Evolutionary conservation across 2,888 invertebrate genomes (phyloP).

Genomic region (Caradrina clavipalpis): DNA sequence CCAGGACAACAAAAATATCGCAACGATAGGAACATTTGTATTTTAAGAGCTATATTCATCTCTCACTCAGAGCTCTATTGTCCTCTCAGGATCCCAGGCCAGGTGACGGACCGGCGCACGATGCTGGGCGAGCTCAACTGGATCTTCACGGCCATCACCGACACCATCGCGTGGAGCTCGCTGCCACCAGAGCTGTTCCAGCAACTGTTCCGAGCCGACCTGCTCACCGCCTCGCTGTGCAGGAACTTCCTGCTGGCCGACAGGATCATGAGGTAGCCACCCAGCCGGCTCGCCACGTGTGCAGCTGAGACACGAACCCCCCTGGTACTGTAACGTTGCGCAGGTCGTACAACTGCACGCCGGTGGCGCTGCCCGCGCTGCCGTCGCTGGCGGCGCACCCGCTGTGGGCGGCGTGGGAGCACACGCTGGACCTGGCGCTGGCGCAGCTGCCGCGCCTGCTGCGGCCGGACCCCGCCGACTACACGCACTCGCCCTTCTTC

Average conservation of each 20-base stretch:
- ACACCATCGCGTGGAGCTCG: conserved; percentile 99
- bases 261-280: conserved; percentile 97
- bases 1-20: too few species aligned
- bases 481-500: conserved; percentile 97
- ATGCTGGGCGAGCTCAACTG: conserved; percentile 99
- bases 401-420: conserved; percentile 99
- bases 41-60: conserved; percentile 1
- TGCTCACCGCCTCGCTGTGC: conserved; percentile 99
- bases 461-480: conserved; percentile 89
- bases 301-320: too few species aligned
- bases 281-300: too few species aligned
- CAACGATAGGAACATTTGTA: too few species aligned
- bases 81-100: conserved; percentile 96
- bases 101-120: conserved; percentile 97
- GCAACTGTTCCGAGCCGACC: conserved; percentile 98
- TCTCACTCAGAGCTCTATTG: neutral
- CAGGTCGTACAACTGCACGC: conserved; percentile 98
- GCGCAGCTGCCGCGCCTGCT: conserved; percentile 96
- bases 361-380: conserved; percentile 97
- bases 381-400: conserved; percentile 97
- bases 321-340: too few species aligned
- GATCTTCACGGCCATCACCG: conserved; percentile 99
- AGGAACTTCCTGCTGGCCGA: conserved; percentile 99
- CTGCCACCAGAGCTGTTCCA: conserved; percentile 98
- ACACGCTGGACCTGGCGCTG: conserved; percentile 98